Evolutionary conservation across 2,113 vertebrate genomes (phyloP).

Genomic region (Anas platyrhynchos): DNA sequence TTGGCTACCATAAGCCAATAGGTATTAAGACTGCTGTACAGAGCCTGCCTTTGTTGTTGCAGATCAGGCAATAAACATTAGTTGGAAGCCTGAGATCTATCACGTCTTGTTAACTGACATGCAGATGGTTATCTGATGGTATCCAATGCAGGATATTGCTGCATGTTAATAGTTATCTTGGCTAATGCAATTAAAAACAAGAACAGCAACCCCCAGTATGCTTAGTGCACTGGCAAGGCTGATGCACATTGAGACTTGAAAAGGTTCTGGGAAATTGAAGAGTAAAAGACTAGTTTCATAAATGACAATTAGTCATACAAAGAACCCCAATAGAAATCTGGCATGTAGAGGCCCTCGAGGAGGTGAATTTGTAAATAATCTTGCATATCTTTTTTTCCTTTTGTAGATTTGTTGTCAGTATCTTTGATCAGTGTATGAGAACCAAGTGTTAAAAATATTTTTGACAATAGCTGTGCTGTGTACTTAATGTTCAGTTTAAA

Average conservation of each 20-base stretch:
- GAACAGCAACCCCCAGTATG: neutral
- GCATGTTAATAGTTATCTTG: conserved; percentile 6
- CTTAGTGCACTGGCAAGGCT: neutral
- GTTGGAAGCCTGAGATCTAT: conserved; percentile 14
- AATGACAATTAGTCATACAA: neutral
- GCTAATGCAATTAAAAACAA: conserved; percentile 32
- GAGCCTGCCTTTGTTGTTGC: neutral
- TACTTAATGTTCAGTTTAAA: neutral
- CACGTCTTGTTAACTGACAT: neutral
- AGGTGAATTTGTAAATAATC: neutral
- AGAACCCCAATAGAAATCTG: neutral
- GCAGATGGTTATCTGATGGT: conserved; percentile 9
- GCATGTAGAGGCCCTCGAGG: neutral
- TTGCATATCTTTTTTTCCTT: neutral
- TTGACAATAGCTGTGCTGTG: conserved; percentile 30
- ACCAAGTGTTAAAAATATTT: conserved; percentile 34
- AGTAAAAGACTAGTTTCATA: neutral
- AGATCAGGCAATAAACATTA: neutral
- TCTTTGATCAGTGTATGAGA: conserved; percentile 13
- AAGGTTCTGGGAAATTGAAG: neutral
- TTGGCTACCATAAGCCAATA: neutral
- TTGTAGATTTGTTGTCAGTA: neutral
- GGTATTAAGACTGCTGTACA: neutral
- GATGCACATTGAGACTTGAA: neutral
- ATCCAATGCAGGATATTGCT: conserved; percentile 32